Evolutionary conservation across 2,797 vertebrate genomes (phyloP).

Genomic region (Cossypha caffra): DNA sequence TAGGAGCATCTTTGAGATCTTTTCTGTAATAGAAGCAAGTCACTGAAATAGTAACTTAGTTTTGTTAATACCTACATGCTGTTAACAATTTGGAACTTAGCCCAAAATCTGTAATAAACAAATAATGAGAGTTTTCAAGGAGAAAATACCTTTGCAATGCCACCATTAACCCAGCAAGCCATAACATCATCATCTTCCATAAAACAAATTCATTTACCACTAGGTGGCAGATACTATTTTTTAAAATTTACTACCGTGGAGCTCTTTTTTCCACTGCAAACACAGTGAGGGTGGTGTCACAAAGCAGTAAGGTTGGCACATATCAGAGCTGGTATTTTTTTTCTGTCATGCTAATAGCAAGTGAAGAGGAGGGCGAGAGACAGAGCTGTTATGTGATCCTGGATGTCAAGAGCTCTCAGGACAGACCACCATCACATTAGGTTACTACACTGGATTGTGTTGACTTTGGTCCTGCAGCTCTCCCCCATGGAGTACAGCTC

Average conservation of each 20-base stretch:
- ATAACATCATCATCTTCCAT: neutral
- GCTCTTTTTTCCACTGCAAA: neutral
- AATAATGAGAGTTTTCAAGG: neutral
- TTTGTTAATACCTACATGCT: neutral
- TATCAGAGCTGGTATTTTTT: neutral
- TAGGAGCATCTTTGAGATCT: neutral
- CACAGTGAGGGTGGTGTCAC: neutral
- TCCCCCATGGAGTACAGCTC: neutral
- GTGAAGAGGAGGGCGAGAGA: neutral
- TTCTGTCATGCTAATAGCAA: neutral
- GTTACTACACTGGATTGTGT: neutral
- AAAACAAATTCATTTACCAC: neutral
- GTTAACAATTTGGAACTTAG: neutral
- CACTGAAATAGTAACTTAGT: neutral
- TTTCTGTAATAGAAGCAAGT: neutral
- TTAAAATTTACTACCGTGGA: neutral
- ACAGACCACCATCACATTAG: fast-evolving
- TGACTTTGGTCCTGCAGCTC: neutral
- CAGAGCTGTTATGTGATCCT: neutral
- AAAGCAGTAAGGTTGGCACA: neutral
- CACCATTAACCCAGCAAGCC: neutral
- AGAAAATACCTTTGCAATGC: neutral
- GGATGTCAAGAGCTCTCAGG: fast-evolving
- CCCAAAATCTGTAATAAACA: neutral
- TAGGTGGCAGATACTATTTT: conserved; percentile 53